These are phyloP conservation scores for Drosophila erecta DNA, from an alignment of 1,140 invertebrate species.

Conservation along the genomic window DNA sequence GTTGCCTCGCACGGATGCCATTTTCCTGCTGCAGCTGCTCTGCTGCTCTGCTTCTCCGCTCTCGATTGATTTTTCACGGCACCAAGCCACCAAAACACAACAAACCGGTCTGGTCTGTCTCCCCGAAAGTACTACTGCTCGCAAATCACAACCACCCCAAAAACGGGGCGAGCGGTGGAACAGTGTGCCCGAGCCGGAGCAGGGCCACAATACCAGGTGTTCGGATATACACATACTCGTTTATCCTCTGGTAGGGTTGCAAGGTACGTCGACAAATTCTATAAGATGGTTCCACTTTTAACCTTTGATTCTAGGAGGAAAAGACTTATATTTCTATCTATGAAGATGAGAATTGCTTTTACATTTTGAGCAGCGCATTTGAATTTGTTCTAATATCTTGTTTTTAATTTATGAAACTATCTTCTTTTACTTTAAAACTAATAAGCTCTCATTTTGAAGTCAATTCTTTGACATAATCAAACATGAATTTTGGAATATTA, in stretches of 20 bases:
- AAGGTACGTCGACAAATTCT: background rate
- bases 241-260: background rate
- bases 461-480: too few relatives aligned
- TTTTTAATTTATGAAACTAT: too few relatives aligned
- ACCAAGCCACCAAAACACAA: conserved; percentile 17
- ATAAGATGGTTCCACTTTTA: too few relatives aligned
- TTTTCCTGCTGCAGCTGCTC: conserved; percentile 30
- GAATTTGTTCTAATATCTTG: too few relatives aligned
- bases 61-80: conserved; percentile 72
- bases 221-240: background rate
- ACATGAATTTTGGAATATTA: too few relatives aligned
- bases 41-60: conserved; percentile 13
- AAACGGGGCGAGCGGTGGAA: conserved; percentile 1
- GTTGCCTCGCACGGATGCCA: conserved; percentile 41
- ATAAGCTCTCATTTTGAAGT: too few relatives aligned
- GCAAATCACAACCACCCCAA: conserved; percentile 9
- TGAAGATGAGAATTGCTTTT: too few relatives aligned
- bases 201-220: conserved; percentile 4
- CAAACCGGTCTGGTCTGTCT: conserved; percentile 45
- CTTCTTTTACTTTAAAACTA: too few relatives aligned
- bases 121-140: background rate
- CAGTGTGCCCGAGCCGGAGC: conserved; percentile 5
- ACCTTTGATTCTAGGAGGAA: too few relatives aligned
- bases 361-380: too few relatives aligned
- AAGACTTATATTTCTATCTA: too few relatives aligned